Conservation (phyloP, 2,113 vertebrate genomes). For the Ceuthmochares aereus region DNA sequence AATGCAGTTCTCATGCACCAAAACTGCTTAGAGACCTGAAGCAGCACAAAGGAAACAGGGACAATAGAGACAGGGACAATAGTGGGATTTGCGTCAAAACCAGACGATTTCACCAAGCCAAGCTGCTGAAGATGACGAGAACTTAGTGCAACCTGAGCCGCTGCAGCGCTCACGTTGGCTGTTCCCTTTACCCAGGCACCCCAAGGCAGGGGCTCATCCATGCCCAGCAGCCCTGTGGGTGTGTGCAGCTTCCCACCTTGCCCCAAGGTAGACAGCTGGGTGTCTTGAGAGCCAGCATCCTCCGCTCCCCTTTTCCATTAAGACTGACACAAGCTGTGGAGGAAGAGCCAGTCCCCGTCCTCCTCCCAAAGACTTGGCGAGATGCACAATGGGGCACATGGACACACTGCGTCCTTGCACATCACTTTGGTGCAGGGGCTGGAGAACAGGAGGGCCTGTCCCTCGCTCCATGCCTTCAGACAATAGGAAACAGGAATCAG, state of each 20-base stretch:
- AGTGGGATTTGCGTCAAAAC: constrained; percentile 44
- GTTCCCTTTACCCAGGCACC: neutral
- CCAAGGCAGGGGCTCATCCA: fast-evolving
- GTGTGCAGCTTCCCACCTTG: neutral
- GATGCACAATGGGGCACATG: neutral
- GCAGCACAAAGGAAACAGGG: constrained; percentile 23
- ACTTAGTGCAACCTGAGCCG: neutral
- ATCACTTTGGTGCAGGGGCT: neutral
- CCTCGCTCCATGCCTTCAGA: fast-evolving
- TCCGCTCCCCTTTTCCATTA: neutral
- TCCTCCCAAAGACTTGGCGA: neutral
- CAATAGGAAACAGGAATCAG: neutral
- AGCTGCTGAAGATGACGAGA: neutral
- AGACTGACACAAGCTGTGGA: neutral
- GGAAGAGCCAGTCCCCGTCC: neutral
- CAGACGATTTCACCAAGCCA: neutral
- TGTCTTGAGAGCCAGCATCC: neutral
- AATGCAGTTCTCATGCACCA: neutral
- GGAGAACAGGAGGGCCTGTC: neutral
- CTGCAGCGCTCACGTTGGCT: neutral
- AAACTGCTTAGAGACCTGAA: neutral
- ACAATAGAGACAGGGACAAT: constrained; percentile 58
- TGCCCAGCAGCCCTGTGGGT: neutral
- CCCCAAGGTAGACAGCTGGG: neutral
- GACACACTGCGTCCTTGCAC: neutral